Percentiles rank a stretch among this genome's conserved stretches.
These are phyloP conservation scores for Tipula lateralis DNA, from an alignment of 2,888 invertebrate genomes.

Conservation along the genomic window DNA sequence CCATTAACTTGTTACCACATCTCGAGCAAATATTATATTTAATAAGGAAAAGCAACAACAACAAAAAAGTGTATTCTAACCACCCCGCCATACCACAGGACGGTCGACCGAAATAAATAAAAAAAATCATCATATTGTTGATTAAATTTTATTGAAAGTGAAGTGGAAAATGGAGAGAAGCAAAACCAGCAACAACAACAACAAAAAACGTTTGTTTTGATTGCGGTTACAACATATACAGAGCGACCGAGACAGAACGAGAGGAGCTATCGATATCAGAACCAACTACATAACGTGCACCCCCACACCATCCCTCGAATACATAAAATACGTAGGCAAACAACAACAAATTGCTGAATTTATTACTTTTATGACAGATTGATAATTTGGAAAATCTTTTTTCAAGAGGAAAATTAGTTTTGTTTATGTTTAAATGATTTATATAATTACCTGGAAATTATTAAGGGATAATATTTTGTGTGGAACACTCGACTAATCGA, in stretches of 20 bases:
- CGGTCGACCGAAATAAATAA: neutral
- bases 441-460: conserved; percentile 19
- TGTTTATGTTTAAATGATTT: conserved; percentile 9
- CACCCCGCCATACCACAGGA: neutral
- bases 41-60: neutral
- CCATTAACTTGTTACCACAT: conserved; percentile 24
- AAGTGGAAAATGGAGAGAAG: conserved; percentile 11
- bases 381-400: conserved; percentile 24
- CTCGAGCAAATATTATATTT: conserved; percentile 19
- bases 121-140: conserved; percentile 12
- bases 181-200: neutral
- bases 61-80: neutral
- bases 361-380: conserved; percentile 19
- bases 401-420: conserved; percentile 11
- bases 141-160: conserved; percentile 19
- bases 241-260: neutral
- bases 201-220: neutral
- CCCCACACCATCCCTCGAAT: neutral
- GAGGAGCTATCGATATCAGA: neutral
- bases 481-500: neutral
- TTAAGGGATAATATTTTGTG: neutral
- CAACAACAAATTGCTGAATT: neutral
- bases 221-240: neutral
- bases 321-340: neutral
- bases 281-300: too few relatives aligned